phyloP scores from a whole-genome alignment of 2,113 vertebrate genomes.

The Anser cygnoides region DNA sequence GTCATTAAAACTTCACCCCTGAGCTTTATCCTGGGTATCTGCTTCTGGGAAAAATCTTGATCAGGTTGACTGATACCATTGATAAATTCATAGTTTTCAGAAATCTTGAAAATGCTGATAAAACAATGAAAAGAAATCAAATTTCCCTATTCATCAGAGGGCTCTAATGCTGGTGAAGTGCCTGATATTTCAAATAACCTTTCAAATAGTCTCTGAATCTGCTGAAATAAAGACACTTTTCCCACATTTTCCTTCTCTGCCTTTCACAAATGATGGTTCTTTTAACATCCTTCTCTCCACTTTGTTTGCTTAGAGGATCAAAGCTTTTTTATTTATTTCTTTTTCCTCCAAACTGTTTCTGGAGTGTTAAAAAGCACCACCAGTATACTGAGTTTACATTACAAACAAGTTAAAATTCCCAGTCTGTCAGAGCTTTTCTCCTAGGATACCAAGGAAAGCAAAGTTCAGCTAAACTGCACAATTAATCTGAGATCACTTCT shows the following conservation, averaged over 20 bases:
- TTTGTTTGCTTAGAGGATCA: conserved; percentile 74
- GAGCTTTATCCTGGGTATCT: neutral
- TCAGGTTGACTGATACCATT: neutral
- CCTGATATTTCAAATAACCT: neutral
- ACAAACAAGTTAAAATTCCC: conserved; percentile 78
- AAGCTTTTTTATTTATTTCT: conserved; percentile 57
- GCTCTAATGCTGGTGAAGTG: neutral
- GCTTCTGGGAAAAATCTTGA: neutral
- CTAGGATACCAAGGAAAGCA: conserved; percentile 74
- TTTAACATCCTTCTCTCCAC: conserved; percentile 36
- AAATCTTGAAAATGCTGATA: neutral
- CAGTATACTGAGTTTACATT: conserved; percentile 75
- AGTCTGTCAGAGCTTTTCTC: conserved; percentile 75
- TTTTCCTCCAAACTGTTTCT: conserved; percentile 29
- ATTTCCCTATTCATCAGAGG: neutral
- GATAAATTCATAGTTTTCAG: neutral
- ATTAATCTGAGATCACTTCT: conserved; percentile 73
- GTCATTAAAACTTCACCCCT: neutral
- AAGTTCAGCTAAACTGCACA: conserved; percentile 74
- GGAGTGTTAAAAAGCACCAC: conserved; percentile 57
- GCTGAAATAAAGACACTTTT: conserved; percentile 44
- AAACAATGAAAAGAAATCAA: neutral
- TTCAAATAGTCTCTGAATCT: neutral
- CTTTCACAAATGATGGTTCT: conserved; percentile 45
- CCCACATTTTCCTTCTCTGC: conserved; percentile 10